Evolutionary conservation across 1,140 invertebrate species (phyloP).

Genomic region (Nephotettix cincticeps): DNA sequence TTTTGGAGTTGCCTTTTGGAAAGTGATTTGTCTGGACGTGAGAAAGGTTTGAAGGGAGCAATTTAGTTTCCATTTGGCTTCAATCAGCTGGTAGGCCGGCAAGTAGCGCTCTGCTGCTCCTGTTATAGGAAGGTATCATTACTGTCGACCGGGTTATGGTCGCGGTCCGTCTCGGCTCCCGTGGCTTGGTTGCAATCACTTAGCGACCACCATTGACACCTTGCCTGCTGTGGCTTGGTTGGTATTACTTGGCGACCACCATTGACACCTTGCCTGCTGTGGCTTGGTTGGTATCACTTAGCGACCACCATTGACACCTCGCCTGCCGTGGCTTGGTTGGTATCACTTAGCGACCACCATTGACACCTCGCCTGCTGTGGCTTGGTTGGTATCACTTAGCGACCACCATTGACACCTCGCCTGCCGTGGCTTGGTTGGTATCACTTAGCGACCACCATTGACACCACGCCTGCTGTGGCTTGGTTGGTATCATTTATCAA

Average conservation of each 20-base stretch:
- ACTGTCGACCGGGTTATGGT: not conserved
- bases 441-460: no score
- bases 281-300: not conserved
- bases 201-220: not conserved
- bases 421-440: no score
- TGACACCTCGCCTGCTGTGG: not conserved
- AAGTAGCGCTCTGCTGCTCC: not conserved
- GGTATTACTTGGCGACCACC: no score
- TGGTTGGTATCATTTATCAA: not conserved
- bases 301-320: not conserved
- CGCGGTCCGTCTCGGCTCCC: not conserved
- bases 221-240: not conserved
- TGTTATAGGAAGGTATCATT: slow-evolving; percentile 3
- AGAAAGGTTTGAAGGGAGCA: slow-evolving; percentile 21
- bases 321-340: not conserved
- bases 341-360: no score
- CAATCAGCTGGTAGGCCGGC: slow-evolving; percentile 8
- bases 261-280: not conserved
- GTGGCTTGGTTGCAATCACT: not conserved
- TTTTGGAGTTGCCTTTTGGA: slow-evolving; percentile 1
- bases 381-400: not conserved
- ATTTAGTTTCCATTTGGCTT: slow-evolving; percentile 23
- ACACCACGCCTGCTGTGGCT: not conserved
- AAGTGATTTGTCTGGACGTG: slow-evolving; percentile 22
- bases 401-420: not conserved